Base-by-base conservation (phyloP, 2,888 invertebrate genomes). In the Cephonodes hylas region DNA sequence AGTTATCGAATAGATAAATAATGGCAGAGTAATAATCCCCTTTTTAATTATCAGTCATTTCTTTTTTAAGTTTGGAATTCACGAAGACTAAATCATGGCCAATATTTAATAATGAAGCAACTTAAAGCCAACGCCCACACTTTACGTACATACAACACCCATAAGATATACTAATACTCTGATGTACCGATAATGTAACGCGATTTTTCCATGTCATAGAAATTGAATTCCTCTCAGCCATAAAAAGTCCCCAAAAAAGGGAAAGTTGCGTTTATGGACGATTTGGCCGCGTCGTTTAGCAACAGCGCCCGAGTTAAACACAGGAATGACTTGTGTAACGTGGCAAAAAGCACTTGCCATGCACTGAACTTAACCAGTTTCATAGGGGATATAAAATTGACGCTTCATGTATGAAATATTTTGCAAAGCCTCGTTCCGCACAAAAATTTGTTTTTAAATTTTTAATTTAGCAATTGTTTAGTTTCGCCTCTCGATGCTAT, bases 241-340 rank as follows among this genome's bases (percentile, higher is more conserved):
- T 75, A 77, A 77, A 77, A 78, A 72, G 72, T 69, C 63, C 64
- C 68, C 71, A 69, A 79, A 76, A 70, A 80, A 76, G 72, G 80
- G 74, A 75, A 84, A 81, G 73, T 83, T 83, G 62, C 69, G 67
- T 80, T 74, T 79, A 83, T 80, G 82, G 83, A 76, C 79, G 79
- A 81, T 83, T 83, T 81, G 78, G 75, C 72, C 69, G 70, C 72
- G 66, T 81, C 80, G 80, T 85, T 85, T 83, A 82, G 83, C 83
- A 83, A 82, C 79, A 77, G 67, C 65, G 70, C 67, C 69, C 68
- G 64, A 81, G 76, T 81, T 80, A 73, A 75, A 75, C 78, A 77
- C 75, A 78, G 70, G 68, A 75, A 76, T 73, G 78, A 71, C 74
- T 74, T 70, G 72, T 69, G 71, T 75, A 71, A 75, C 74, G 69